These are phyloP conservation scores for Python bivittatus DNA, from an alignment of 2,113 vertebrate species.

Conservation along the genomic window DNA sequence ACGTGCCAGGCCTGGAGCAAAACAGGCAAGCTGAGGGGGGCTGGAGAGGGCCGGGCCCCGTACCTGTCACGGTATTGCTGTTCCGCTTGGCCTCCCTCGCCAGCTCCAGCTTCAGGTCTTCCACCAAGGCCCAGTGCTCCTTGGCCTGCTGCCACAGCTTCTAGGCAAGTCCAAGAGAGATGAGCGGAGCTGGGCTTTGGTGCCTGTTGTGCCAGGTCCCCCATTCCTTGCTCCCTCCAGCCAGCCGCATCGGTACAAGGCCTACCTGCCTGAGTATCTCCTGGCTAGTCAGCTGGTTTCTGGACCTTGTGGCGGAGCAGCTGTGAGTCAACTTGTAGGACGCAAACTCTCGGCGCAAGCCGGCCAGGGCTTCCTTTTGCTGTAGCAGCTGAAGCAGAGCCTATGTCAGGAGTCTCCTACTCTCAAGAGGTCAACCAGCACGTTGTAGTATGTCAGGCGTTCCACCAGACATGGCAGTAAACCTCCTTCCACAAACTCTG, in stretches of 20 bases:
- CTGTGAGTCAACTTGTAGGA: constrained; percentile 71
- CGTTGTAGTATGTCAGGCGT: neutral
- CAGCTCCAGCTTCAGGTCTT: constrained; percentile 68
- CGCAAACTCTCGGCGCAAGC: constrained; percentile 70
- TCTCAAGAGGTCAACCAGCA: neutral
- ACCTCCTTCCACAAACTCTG: neutral
- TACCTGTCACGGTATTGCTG: constrained; percentile 67
- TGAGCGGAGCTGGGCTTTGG: neutral
- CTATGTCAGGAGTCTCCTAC: neutral
- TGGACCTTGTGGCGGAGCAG: constrained; percentile 64
- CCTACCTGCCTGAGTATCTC: constrained; percentile 72
- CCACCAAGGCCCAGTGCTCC: constrained; percentile 62
- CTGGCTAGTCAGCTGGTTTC: constrained; percentile 46
- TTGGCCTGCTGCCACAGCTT: constrained; percentile 68
- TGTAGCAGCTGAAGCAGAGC: constrained; percentile 59
- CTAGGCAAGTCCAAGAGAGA: constrained; percentile 43
- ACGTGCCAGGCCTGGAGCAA: neutral
- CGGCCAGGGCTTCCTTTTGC: constrained; percentile 66
- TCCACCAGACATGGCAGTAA: neutral
- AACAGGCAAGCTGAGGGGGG: neutral
- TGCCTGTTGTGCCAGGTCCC: neutral
- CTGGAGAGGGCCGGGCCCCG: fast-evolving
- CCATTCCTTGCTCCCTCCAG: neutral
- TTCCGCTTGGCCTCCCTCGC: constrained; percentile 59
- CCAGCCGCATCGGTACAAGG: too few relatives aligned